phyloP scores from a whole-genome alignment of 2,888 invertebrate genomes.

The Aleiodes alternator region DNA sequence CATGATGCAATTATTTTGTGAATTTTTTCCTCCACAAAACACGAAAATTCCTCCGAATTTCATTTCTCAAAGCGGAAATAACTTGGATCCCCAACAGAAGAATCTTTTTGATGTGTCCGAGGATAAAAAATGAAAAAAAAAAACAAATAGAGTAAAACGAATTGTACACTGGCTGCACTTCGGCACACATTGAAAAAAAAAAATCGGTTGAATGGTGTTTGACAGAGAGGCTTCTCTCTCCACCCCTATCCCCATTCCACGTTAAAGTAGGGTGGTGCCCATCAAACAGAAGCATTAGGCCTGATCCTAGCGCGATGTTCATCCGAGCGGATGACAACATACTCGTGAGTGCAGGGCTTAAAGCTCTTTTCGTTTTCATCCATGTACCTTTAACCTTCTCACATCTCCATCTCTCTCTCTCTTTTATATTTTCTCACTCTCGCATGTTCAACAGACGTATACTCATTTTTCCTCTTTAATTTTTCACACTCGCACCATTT shows the following conservation, averaged over 20 bases:
- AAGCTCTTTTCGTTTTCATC: slow-evolving; percentile 61
- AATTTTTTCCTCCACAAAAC: slow-evolving; percentile 14
- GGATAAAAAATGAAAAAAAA: slow-evolving; percentile 2
- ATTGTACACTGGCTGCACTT: background rate
- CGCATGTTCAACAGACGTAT: background rate
- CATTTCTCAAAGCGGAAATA: slow-evolving; percentile 14
- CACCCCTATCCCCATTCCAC: slow-evolving; percentile 36
- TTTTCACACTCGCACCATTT: background rate
- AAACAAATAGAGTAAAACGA: slow-evolving; percentile 3
- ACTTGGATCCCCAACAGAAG: background rate
- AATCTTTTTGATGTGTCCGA: slow-evolving; percentile 14
- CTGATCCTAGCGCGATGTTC: slow-evolving; percentile 75
- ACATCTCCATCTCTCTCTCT: slow-evolving; percentile 7
- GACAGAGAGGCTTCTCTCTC: slow-evolving; percentile 35
- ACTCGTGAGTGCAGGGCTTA: slow-evolving; percentile 69
- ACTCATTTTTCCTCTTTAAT: too few species aligned
- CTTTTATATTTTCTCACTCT: background rate
- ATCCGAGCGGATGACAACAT: slow-evolving; percentile 75
- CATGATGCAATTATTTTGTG: background rate
- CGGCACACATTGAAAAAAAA: background rate
- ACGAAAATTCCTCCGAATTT: slow-evolving; percentile 33
- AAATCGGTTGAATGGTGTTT: background rate
- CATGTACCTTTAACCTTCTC: slow-evolving; percentile 53
- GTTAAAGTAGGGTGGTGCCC: slow-evolving; percentile 61
- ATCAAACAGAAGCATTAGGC: slow-evolving; percentile 74